Conservation (phyloP, 2,113 vertebrate genomes). For the Danionella cerebrum region DNA sequence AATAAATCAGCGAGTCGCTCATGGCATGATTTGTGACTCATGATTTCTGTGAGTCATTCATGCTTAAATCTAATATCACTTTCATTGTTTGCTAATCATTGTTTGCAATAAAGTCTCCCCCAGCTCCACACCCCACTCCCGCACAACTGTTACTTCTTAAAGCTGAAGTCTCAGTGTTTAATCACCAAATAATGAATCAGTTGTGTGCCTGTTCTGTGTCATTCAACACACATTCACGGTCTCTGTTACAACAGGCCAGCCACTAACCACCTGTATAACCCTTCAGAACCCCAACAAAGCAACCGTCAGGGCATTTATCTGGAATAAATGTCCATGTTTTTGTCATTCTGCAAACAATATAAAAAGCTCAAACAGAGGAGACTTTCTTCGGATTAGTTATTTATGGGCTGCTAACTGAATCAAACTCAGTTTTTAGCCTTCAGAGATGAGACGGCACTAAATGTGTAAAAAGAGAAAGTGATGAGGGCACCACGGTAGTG, state of each 20-base stretch:
- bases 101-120: background rate
- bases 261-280: background rate
- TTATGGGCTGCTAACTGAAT: background rate
- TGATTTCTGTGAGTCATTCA: background rate
- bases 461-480: background rate
- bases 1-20: background rate
- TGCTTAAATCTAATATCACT: background rate
- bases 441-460: background rate
- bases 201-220: background rate
- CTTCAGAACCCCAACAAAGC: background rate
- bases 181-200: slow-evolving; percentile 4
- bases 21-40: background rate
- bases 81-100: background rate
- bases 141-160: slow-evolving; percentile 9
- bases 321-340: background rate
- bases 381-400: background rate
- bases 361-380: background rate
- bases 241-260: background rate
- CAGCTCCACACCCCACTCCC: background rate
- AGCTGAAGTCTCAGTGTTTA: slow-evolving; percentile 1
- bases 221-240: background rate
- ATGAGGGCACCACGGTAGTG: background rate
- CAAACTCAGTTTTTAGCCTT: background rate
- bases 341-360: background rate
- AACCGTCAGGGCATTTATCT: background rate